Evolutionary conservation across 2,888 invertebrate species (phyloP).

Genomic region (Cryptocephalus primarius): DNA sequence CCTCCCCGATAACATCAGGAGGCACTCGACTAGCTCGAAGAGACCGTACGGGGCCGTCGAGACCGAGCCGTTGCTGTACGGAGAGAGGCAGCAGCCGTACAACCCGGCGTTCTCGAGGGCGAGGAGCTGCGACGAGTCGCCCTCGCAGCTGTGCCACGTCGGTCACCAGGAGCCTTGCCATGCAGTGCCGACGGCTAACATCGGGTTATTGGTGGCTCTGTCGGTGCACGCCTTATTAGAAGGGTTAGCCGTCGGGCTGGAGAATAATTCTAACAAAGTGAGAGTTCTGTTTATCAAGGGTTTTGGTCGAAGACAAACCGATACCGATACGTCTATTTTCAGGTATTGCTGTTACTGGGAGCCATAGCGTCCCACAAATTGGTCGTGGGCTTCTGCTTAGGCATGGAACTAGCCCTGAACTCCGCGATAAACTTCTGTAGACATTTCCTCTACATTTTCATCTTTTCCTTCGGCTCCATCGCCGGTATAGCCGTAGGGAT

Average conservation of each 20-base stretch:
- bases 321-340: no score
- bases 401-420: slow-evolving; percentile 51
- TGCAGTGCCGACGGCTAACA: slow-evolving; percentile 48
- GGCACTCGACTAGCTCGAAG: slow-evolving; percentile 11
- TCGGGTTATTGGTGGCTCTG: slow-evolving; percentile 61
- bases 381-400: slow-evolving; percentile 72
- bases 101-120: slow-evolving; percentile 21
- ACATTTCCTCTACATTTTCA: slow-evolving; percentile 47
- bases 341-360: slow-evolving; percentile 50
- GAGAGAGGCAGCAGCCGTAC: slow-evolving; percentile 14
- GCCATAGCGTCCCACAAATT: slow-evolving; percentile 72
- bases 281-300: background rate
- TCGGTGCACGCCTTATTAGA: slow-evolving; percentile 70
- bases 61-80: slow-evolving; percentile 6
- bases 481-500: slow-evolving; percentile 58
- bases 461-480: slow-evolving; percentile 60
- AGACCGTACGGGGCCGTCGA: slow-evolving; percentile 12
- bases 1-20: slow-evolving; percentile 1
- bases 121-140: slow-evolving; percentile 18
- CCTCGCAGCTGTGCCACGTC: slow-evolving; percentile 49
- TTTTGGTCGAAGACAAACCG: no score
- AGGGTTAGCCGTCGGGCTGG: slow-evolving; percentile 72
- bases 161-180: slow-evolving; percentile 55
- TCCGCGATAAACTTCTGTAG: slow-evolving; percentile 28
- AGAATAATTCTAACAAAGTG: slow-evolving; percentile 28